Evolutionary conservation across 2,888 invertebrate species (phyloP), one percentile per base, ranked within the genome.

Genomic region (Unio delphinus): DNA sequence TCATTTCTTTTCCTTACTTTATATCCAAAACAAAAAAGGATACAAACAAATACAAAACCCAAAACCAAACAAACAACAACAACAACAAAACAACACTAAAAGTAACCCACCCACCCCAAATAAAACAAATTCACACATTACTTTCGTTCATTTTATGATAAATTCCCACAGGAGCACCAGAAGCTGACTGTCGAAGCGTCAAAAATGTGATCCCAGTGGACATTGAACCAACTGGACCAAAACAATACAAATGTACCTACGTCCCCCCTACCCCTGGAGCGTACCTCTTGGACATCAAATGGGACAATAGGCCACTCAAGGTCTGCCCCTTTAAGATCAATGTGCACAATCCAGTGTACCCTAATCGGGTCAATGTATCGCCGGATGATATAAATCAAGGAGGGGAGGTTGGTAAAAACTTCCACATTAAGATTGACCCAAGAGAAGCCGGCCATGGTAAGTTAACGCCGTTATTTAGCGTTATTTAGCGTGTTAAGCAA

Each of bases 241-340:
- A 81, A 60, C 74, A 82, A 56, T 84, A 82, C 73, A 70, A 72
- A 26, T 84, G 85, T 71, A 78, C 79, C 1, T 85, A 85, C 61
- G 78, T 79, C 15, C 85, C 85, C 3, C 78, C 62, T 63, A 65
- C 77, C 23, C 74, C 85, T 5, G 86, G 86, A 8, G 85, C 85
- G 1, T 85, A 86, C 69, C 76, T 84, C 6, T 72, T 86, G 5
- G 80, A 85, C 64, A 78, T 84, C 20, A 81, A 80, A 58, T 86
- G 86, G 86, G 81, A 83, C 56, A 76, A 81, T n/a, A 80, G 80
- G 34, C 82, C 83, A 3, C 70, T 86, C 26, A 80, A 80, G 69
- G 83, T 83, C 34, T 84, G 85, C 26, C 86, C 86, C 1, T 85
- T 83, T 69, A 86, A 85, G 56, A 80, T 86, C 45, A 83, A 82